Base-by-base conservation (phyloP, 1,140 invertebrate genomes). In the Octopus sinensis region DNA sequence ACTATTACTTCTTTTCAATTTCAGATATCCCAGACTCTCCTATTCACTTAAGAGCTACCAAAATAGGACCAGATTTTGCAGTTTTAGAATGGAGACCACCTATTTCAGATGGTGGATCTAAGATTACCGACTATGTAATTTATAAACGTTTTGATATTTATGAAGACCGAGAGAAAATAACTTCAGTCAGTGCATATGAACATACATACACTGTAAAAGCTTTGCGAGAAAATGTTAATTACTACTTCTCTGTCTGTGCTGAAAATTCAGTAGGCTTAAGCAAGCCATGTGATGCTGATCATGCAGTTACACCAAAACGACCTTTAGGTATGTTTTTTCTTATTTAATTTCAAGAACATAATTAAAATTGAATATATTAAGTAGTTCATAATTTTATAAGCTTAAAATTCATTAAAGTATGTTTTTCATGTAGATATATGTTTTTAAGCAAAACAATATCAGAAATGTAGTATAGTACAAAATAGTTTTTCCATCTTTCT, bases 71-170 rank as follows among this genome's bases (percentile, higher is more conserved):
- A 86, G 95, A 97, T 87, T 96, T 95, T 81, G 97, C 98, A 12
- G 97, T 96, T 0, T 88, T 99, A 4, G 97, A 53, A 17, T 99
- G 97, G 97, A 95, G 95, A 88, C 95, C 96, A 84, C 97, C 97
- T 1, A 93, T 94, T 9, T 95, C 95, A 88, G 96, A 98, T 91
- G 97, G 79, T 90, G 96, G 73, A 92, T 86, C 88, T 96, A 97
- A 89, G 1, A 96, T 99, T 85, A 96, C 88, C 4, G 94, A 94
- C 53, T 99, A 98, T 89, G 94, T 98, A 52, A 97, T 99, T 87
- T 97, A 99, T 89, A 98, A 98, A 92, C 94, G 96, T 54, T 97
- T 99, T 75, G 83, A 81, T 56, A 85, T 79, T 12, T 81, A 82
- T 73, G 86, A 85, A 17, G 79, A 84, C 6, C 86, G 85, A 82